Conservation (phyloP, 2,888 invertebrate genomes). For the Cheilosia urbana region DNA sequence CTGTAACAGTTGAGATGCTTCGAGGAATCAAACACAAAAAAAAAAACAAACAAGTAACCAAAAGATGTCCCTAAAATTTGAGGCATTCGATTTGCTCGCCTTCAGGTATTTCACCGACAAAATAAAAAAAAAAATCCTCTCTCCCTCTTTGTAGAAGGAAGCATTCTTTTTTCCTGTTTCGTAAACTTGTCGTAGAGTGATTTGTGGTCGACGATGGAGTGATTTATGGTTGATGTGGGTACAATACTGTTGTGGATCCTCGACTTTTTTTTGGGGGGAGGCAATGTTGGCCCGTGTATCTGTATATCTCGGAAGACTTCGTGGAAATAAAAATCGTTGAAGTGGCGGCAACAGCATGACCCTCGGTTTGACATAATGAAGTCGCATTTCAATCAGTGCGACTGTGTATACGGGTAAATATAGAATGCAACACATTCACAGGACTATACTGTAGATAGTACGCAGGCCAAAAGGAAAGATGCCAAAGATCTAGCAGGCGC, state of each 20-base stretch:
- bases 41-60: background rate
- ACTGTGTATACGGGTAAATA: background rate
- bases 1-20: slow-evolving; percentile 55
- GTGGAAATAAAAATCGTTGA: slow-evolving; percentile 58
- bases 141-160: slow-evolving; percentile 23
- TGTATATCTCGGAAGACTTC: slow-evolving; percentile 47
- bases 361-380: slow-evolving; percentile 64
- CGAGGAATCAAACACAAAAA: slow-evolving; percentile 5
- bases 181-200: slow-evolving; percentile 76
- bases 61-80: slow-evolving; percentile 74
- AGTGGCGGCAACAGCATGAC: slow-evolving; percentile 45
- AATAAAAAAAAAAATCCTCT: slow-evolving; percentile 17
- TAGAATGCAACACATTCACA: slow-evolving; percentile 9
- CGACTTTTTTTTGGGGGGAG: background rate
- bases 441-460: background rate
- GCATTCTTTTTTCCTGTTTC: slow-evolving; percentile 38
- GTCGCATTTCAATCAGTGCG: slow-evolving; percentile 63
- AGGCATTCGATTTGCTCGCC: slow-evolving; percentile 77
- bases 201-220: slow-evolving; percentile 76
- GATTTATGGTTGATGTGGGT: slow-evolving; percentile 75
- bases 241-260: slow-evolving; percentile 66
- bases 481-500: slow-evolving; percentile 28
- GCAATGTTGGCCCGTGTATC: slow-evolving; percentile 7
- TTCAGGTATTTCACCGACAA: slow-evolving; percentile 76
- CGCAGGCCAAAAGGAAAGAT: background rate